Percentiles rank a stretch among this genome's conserved stretches.
Conservation (phyloP, 2,797 vertebrate genomes). For the Eidolon dupreanum region DNA sequence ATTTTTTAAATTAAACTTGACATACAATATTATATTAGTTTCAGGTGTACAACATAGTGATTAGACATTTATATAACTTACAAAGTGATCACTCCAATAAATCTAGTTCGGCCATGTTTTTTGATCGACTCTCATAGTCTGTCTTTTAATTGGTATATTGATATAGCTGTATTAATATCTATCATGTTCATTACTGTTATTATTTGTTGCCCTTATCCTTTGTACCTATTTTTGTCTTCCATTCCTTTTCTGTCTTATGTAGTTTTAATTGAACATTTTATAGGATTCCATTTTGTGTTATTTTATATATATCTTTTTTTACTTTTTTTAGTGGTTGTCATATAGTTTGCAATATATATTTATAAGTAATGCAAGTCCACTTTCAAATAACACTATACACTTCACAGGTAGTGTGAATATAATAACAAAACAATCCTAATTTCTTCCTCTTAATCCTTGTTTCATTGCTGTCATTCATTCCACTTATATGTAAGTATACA, state of each 20-base stretch:
- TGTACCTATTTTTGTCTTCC: neutral
- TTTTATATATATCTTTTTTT: neutral
- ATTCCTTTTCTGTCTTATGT: neutral
- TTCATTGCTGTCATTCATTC: neutral
- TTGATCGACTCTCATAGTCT: neutral
- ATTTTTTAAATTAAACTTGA: too few species aligned
- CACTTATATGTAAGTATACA: neutral
- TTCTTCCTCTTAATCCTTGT: neutral
- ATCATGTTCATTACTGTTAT: neutral
- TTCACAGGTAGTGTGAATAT: neutral
- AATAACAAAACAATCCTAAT: neutral
- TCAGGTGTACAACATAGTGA: too few species aligned
- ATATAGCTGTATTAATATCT: neutral
- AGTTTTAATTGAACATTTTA: neutral
- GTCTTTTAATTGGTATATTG: neutral
- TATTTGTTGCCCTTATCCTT: neutral
- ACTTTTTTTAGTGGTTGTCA: neutral
- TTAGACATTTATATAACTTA: too few species aligned
- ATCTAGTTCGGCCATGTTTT: neutral
- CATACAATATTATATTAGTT: too few species aligned
- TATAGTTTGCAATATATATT: neutral
- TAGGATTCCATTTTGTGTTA: neutral
- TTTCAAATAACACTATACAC: neutral
- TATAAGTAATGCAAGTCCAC: neutral
- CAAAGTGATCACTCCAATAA: neutral